phyloP scores from a whole-genome alignment of 2,113 vertebrate species.

The Hemiprocne comata region DNA sequence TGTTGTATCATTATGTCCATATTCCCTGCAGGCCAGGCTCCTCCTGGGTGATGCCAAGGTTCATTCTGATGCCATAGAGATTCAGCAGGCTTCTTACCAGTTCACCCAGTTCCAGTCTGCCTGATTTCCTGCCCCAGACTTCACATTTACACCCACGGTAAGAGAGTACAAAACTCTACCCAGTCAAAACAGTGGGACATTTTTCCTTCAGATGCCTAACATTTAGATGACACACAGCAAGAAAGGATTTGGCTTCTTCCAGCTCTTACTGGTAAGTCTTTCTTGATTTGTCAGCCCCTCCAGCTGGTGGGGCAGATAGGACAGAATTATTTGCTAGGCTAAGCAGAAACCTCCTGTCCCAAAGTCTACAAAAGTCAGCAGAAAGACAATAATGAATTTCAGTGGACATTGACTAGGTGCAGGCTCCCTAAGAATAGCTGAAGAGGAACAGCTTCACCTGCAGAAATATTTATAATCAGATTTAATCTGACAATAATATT shows the following conservation, averaged over 20 bases:
- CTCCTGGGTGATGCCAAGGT: not conserved
- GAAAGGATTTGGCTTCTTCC: not conserved
- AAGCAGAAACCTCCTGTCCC: constrained; percentile 4
- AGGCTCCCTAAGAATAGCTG: not conserved
- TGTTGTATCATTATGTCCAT: constrained; percentile 46
- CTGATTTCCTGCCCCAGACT: not conserved
- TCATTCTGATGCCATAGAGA: not conserved
- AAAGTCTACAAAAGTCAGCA: not conserved
- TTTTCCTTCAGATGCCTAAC: not conserved
- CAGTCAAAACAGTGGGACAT: not conserved
- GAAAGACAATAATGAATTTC: not conserved
- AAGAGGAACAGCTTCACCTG: not conserved
- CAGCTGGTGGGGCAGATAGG: not conserved
- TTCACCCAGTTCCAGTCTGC: not conserved
- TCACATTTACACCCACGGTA: not conserved
- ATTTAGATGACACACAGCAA: not conserved
- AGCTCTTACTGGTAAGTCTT: not conserved
- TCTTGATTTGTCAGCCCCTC: not conserved
- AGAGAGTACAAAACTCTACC: not conserved
- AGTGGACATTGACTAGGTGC: not conserved
- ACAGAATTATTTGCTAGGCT: not conserved
- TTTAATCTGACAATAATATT: not conserved
- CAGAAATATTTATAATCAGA: not conserved
- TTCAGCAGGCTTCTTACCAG: not conserved
- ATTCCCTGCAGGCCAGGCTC: not conserved